A percentile compares a stretch with the other conserved stretches of the same genome.
These are phyloP conservation scores for Lanius ludovicianus DNA, from an alignment of 2,113 vertebrate species.

Conservation along the genomic window DNA sequence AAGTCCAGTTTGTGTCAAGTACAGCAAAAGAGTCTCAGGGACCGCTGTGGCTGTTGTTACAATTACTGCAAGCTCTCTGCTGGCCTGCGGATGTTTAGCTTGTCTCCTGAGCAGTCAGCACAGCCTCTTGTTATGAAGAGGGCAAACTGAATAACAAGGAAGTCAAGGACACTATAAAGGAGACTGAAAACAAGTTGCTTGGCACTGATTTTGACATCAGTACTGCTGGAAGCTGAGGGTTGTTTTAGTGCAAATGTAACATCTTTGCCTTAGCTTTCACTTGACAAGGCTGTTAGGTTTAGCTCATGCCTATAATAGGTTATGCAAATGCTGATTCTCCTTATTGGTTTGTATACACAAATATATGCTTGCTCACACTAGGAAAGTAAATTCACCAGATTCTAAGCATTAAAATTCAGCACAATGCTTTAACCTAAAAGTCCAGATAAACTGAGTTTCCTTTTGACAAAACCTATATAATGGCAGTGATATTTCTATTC, in stretches of 20 bases:
- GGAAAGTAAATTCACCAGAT: background rate
- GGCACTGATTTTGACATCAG: background rate
- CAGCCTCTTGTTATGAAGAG: background rate
- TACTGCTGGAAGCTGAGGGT: background rate
- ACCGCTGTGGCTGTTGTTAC: background rate
- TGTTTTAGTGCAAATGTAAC: background rate
- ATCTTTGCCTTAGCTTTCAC: background rate
- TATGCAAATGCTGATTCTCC: background rate
- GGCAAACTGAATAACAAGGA: background rate
- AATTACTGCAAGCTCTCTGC: background rate
- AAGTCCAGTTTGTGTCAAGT: background rate
- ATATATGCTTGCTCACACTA: background rate
- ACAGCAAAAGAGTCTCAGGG: background rate
- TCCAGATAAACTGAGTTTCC: background rate
- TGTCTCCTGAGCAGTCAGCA: background rate
- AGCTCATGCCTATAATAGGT: background rate
- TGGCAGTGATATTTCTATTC: background rate
- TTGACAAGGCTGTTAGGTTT: background rate
- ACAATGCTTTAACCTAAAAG: background rate
- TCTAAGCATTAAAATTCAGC: background rate
- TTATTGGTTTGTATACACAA: background rate
- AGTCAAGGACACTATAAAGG: background rate
- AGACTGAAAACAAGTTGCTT: background rate
- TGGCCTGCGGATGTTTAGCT: background rate
- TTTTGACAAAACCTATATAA: background rate